Conservation (phyloP, 2,797 vertebrate species). For the Forpus xanthops region DNA sequence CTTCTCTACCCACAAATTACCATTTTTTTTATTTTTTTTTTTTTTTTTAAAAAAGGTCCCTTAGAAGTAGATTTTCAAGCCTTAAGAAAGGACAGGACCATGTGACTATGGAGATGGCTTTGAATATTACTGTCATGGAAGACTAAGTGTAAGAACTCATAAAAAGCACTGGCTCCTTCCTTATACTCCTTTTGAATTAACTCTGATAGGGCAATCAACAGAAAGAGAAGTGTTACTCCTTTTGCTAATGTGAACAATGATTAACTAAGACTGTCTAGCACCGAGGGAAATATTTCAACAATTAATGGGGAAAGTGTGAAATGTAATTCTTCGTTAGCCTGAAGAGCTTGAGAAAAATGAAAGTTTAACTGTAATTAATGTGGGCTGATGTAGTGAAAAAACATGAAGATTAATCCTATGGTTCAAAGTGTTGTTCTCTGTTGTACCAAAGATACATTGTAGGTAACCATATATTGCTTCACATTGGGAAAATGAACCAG, state of each 20-base stretch:
- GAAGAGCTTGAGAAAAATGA: constrained; percentile 6
- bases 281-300: constrained; percentile 8
- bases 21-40: too few species aligned
- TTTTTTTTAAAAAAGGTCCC: neutral
- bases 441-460: neutral
- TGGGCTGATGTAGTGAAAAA: neutral
- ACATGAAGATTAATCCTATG: neutral
- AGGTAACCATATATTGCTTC: neutral
- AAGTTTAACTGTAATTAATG: constrained; percentile 12
- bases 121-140: neutral
- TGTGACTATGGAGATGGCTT: neutral
- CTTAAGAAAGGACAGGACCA: neutral
- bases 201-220: neutral
- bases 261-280: constrained; percentile 12
- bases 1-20: neutral
- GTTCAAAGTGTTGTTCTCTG: neutral
- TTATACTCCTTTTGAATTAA: constrained; percentile 15
- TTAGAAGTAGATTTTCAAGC: neutral
- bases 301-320: constrained; percentile 35
- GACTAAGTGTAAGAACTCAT: neutral
- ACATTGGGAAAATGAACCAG: neutral
- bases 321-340: neutral
- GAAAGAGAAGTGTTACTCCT: neutral
- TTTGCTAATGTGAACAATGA: constrained; percentile 28
- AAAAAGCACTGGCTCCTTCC: neutral